Conservation (phyloP, 35 echinoderm and acorn worm species). For the Hemicentrotus pulcherrimus region DNA sequence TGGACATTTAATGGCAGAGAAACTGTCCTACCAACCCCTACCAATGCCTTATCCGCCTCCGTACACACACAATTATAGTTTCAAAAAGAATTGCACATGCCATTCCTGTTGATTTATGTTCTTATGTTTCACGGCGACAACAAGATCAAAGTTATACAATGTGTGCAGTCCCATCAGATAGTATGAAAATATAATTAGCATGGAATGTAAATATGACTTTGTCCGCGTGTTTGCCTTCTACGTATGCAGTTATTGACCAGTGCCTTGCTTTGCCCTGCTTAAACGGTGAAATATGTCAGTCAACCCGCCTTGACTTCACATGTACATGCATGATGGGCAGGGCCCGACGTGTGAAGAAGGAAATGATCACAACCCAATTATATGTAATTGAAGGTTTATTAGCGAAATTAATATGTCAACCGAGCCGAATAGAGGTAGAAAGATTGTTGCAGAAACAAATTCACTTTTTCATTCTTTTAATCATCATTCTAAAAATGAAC, state of each 20-base stretch:
- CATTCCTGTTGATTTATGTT: neutral
- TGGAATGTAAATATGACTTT: neutral
- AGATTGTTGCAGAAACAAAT: too few relatives aligned
- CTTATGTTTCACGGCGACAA: neutral
- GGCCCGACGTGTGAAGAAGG: conserved; percentile 54
- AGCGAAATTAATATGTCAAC: too few relatives aligned
- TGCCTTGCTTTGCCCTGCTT: conserved; percentile 55
- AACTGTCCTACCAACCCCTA: too few relatives aligned
- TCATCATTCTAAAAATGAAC: too few relatives aligned
- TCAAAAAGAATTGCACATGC: neutral
- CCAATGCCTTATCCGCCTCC: too few relatives aligned
- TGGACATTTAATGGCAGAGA: too few relatives aligned
- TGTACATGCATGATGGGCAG: conserved; percentile 59
- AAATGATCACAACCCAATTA: neutral
- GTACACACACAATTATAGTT: neutral
- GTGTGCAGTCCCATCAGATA: neutral
- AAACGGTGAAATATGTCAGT: conserved; percentile 67
- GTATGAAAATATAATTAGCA: neutral
- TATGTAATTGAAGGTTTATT: too few relatives aligned
- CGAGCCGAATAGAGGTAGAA: too few relatives aligned
- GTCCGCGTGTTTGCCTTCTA: neutral
- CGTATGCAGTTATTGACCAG: conserved; percentile 34
- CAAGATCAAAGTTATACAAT: neutral
- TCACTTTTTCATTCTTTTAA: too few relatives aligned
- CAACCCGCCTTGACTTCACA: conserved; percentile 37